These are phyloP conservation scores for Hippocampus kuda DNA, from an alignment of 2,797 vertebrate species.

Conservation along the genomic window DNA sequence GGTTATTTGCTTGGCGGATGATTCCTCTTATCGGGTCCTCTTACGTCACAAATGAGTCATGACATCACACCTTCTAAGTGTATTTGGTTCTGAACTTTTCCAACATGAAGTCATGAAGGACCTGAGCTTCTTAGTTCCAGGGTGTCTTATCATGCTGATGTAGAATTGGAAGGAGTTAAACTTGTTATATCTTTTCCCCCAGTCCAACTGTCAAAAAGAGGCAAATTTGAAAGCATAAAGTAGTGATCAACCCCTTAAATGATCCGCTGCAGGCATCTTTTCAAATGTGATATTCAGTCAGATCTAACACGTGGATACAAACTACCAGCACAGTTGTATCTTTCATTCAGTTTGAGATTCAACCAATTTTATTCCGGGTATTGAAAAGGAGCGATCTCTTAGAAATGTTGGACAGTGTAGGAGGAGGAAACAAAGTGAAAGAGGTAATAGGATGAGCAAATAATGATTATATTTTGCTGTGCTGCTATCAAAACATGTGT, in stretches of 20 bases:
- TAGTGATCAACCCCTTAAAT: constrained; percentile 56
- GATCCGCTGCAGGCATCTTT: constrained; percentile 58
- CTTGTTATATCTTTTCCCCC: neutral
- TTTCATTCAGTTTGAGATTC: constrained; percentile 19
- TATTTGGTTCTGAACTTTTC: no score
- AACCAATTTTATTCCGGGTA: neutral
- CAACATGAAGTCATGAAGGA: no score
- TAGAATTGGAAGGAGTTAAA: constrained; percentile 4
- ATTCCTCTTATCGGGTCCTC: no score
- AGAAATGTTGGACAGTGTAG: constrained; percentile 22
- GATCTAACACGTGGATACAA: constrained; percentile 30
- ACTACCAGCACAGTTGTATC: constrained; percentile 32
- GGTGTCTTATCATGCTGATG: constrained; percentile 57
- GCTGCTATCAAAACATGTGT: constrained; percentile 26
- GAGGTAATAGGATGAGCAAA: constrained; percentile 26
- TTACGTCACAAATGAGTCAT: no score
- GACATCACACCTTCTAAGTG: no score
- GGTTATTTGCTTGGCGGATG: neutral
- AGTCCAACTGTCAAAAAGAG: constrained; percentile 51
- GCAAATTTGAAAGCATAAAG: constrained; percentile 55
- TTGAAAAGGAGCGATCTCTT: neutral
- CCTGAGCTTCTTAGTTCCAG: constrained; percentile 8
- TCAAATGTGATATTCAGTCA: constrained; percentile 58
- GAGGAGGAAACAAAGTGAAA: constrained; percentile 25
- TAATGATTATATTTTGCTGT: constrained; percentile 28